A percentile compares a stretch with the other conserved stretches of the same genome.
Conservation (phyloP, 2,888 invertebrate genomes). For the Leptura quadrifasciata region DNA sequence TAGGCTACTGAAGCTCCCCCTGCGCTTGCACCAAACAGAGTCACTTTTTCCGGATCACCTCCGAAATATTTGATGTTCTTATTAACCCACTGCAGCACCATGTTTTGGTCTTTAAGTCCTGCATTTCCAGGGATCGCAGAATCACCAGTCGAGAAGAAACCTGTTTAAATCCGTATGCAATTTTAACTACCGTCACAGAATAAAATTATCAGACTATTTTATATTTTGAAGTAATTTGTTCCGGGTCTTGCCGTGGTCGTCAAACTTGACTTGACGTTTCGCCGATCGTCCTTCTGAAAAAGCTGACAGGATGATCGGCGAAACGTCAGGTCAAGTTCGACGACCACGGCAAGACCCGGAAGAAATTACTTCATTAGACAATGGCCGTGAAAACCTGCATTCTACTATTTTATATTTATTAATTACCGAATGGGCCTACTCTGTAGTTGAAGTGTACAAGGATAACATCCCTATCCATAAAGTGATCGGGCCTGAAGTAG, state of each 20-base stretch:
- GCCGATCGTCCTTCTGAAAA: too few species aligned
- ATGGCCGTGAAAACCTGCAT: too few species aligned
- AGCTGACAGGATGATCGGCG: too few species aligned
- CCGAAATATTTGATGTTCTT: conserved; percentile 65
- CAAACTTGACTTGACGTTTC: too few species aligned
- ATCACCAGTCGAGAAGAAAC: conserved; percentile 66
- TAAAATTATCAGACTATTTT: too few species aligned
- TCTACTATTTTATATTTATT: too few species aligned
- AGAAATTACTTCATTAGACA: too few species aligned
- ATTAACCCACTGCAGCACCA: conserved; percentile 63
- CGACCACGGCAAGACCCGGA: too few species aligned
- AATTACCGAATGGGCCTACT: conserved; percentile 79
- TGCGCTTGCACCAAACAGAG: conserved; percentile 67
- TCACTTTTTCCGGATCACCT: conserved; percentile 65
- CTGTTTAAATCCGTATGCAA: conserved; percentile 42
- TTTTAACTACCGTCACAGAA: too few species aligned
- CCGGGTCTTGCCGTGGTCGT: too few species aligned
- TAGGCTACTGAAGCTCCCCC: conserved; percentile 66
- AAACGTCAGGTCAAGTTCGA: too few species aligned
- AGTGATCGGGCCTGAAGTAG: conserved; percentile 62
- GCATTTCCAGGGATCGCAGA: conserved; percentile 64
- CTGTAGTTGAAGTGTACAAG: conserved; percentile 83
- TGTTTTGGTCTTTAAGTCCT: conserved; percentile 66
- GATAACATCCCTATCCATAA: conserved; percentile 81
- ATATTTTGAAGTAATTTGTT: too few species aligned